phyloP scores from a whole-genome alignment of 2,888 invertebrate species.

The Cybosia mesomella region DNA sequence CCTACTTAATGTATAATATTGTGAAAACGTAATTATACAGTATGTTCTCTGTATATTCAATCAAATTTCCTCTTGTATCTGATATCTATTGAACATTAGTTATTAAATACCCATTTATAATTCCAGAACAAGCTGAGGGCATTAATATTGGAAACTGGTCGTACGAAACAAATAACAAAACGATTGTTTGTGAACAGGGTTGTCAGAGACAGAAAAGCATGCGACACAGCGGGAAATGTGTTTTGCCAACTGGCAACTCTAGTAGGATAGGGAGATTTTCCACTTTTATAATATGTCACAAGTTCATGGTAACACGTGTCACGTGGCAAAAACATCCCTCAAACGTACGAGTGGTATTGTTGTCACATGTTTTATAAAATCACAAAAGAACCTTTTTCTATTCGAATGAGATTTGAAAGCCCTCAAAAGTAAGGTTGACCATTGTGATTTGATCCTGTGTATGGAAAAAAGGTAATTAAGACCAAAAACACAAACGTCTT shows the following conservation, averaged over 20 bases:
- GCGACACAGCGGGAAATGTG: constrained; percentile 57
- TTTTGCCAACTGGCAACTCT: constrained; percentile 58
- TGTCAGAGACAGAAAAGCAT: constrained; percentile 69
- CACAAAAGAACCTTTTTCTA: background rate
- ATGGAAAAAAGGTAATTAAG: too few species aligned
- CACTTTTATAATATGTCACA: constrained; percentile 67
- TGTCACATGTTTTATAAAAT: constrained; percentile 50
- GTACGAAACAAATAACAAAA: constrained; percentile 55
- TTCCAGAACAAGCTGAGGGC: constrained; percentile 9
- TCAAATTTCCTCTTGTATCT: too few species aligned
- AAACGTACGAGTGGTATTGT: constrained; percentile 35
- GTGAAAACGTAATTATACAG: too few species aligned
- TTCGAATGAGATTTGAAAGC: background rate
- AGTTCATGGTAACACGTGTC: constrained; percentile 68
- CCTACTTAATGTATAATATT: too few species aligned
- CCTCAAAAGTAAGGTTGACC: background rate
- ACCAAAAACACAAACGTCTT: too few species aligned
- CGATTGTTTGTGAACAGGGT: constrained; percentile 66
- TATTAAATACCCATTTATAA: constrained; percentile 11
- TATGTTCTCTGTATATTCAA: too few species aligned
- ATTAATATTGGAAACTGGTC: constrained; percentile 8
- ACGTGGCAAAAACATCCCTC: constrained; percentile 56
- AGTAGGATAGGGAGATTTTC: constrained; percentile 52
- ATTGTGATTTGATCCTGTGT: too few species aligned
- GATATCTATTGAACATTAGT: constrained; percentile 10